Percentiles rank a stretch among this genome's conserved stretches.
phyloP scores from a whole-genome alignment of 2,888 invertebrate genomes.

The Sicus ferrugineus region DNA sequence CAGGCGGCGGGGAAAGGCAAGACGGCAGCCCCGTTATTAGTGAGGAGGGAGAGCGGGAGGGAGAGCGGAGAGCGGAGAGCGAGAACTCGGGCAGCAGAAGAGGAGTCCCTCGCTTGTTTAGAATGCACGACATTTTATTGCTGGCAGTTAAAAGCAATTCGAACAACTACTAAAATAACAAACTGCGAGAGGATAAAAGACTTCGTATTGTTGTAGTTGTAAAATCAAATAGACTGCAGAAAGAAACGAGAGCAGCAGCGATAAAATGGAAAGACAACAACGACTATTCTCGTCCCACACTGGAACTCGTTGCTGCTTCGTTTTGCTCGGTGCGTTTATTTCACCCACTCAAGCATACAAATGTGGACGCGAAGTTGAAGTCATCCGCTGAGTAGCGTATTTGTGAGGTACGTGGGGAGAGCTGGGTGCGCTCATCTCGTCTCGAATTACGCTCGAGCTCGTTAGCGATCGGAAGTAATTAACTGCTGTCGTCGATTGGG shows the following conservation, averaged over 20 bases:
- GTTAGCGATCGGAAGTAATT: neutral
- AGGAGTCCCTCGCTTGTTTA: neutral
- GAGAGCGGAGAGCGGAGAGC: neutral
- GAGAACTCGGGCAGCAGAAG: neutral
- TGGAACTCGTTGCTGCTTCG: neutral
- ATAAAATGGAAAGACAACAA: conserved; percentile 15
- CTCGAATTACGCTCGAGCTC: neutral
- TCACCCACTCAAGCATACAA: neutral
- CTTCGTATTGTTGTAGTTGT: neutral
- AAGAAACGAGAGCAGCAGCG: neutral
- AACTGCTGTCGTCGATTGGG: neutral
- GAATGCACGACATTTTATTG: conserved; percentile 13
- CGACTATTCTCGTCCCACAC: neutral
- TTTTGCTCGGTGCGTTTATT: neutral
- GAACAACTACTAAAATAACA: neutral
- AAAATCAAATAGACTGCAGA: conserved; percentile 18
- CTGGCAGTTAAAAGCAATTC: conserved; percentile 1
- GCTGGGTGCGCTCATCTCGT: neutral
- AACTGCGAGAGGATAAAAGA: neutral
- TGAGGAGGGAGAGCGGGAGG: neutral
- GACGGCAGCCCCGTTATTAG: too few relatives aligned
- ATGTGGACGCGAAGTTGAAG: neutral
- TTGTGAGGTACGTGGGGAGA: neutral
- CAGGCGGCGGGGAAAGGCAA: neutral
- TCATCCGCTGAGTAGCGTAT: neutral